Conservation (phyloP, 1,140 invertebrate species). For the Dolichoris vasculosae region DNA sequence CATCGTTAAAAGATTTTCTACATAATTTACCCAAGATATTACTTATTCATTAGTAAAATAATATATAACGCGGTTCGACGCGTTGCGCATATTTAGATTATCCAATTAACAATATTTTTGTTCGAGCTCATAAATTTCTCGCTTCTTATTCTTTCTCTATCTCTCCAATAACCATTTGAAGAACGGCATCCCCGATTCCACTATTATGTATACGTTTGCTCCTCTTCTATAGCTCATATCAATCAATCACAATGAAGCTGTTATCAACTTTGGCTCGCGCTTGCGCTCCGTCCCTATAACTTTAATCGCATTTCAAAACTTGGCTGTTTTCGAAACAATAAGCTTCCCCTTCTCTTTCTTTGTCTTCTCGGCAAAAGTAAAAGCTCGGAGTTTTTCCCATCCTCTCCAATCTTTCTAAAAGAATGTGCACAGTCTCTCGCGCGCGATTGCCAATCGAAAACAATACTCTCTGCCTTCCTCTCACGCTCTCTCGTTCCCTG, state of each 20-base stretch:
- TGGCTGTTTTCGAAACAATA: slow-evolving; percentile 50
- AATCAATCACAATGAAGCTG: slow-evolving; percentile 51
- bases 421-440: slow-evolving; percentile 15
- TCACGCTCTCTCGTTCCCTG: too few species aligned
- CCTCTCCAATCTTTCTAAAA: slow-evolving; percentile 19
- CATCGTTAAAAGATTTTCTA: too few species aligned
- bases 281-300: background rate
- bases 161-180: slow-evolving; percentile 39
- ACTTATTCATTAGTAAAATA: too few species aligned
- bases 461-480: slow-evolving; percentile 1
- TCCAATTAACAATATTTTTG: too few species aligned
- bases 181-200: background rate
- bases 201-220: background rate
- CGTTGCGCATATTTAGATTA: too few species aligned
- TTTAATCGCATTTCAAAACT: slow-evolving; percentile 52
- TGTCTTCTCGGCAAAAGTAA: slow-evolving; percentile 40
- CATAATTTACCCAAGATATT: too few species aligned
- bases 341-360: slow-evolving; percentile 19
- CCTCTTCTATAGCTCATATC: slow-evolving; percentile 21
- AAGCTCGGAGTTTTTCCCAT: slow-evolving; percentile 23
- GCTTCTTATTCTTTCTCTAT: background rate
- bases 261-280: slow-evolving; percentile 37
- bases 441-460: slow-evolving; percentile 48
- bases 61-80: too few species aligned
- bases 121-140: background rate